These are phyloP conservation scores for Scolopax rusticola DNA, from an alignment of 2,797 vertebrate genomes.

Conservation along the genomic window DNA sequence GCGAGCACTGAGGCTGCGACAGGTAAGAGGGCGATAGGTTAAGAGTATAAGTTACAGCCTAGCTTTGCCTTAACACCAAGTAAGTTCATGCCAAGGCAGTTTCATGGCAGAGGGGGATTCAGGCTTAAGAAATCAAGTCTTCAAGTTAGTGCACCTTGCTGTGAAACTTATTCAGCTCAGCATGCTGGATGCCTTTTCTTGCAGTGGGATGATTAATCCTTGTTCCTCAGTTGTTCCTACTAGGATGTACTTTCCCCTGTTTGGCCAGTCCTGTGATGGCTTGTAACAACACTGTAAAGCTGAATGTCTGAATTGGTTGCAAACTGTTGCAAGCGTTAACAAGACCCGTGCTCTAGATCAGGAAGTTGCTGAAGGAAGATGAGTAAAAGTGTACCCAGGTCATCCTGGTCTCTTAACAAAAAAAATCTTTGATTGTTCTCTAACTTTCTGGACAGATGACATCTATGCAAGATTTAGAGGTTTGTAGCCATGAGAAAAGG, in stretches of 20 bases:
- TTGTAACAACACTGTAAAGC: neutral
- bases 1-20: slow-evolving; percentile 79
- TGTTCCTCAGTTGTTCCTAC: neutral
- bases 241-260: neutral
- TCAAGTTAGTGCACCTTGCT: neutral
- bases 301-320: neutral
- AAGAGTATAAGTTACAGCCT: neutral
- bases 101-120: neutral
- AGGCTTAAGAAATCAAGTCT: neutral
- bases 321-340: neutral
- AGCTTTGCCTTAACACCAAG: neutral
- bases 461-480: neutral
- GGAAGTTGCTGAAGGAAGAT: neutral
- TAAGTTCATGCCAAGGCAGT: neutral
- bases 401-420: neutral
- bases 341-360: neutral
- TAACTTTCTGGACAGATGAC: neutral
- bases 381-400: neutral
- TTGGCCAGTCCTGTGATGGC: neutral
- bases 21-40: slow-evolving; percentile 73
- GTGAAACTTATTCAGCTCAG: neutral
- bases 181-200: neutral
- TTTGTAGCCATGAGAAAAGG: neutral
- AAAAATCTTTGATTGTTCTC: neutral
- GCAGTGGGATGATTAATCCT: neutral